These are phyloP conservation scores for Emys orbicularis DNA, from an alignment of 2,797 vertebrate genomes.

Conservation along the genomic window DNA sequence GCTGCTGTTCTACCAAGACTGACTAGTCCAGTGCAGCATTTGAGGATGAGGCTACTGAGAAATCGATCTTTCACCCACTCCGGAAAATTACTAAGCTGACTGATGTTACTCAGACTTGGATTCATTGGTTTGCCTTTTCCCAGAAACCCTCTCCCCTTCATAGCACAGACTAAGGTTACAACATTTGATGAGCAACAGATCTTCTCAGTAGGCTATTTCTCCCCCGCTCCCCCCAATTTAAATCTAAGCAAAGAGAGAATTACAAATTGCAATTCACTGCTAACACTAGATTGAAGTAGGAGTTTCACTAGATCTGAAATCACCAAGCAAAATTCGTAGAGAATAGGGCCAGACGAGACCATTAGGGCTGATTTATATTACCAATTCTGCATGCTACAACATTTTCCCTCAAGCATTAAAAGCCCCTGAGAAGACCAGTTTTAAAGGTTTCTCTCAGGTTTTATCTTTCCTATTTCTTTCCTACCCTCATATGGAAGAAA, in stretches of 20 bases:
- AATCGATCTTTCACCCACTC: neutral
- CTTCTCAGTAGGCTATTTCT: neutral
- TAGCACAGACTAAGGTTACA: neutral
- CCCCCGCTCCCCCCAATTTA: neutral
- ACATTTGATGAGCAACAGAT: neutral
- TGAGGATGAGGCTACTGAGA: neutral
- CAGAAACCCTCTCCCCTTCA: neutral
- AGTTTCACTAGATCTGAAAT: neutral
- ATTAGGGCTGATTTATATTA: neutral
- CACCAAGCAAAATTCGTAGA: slow-evolving; percentile 37
- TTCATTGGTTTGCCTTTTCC: slow-evolving; percentile 1
- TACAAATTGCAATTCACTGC: slow-evolving; percentile 44
- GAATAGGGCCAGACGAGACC: slow-evolving; percentile 10
- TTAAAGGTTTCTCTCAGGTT: slow-evolving; percentile 22
- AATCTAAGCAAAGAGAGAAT: neutral
- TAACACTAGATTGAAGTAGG: neutral
- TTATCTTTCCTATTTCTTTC: neutral
- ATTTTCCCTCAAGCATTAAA: slow-evolving; percentile 60
- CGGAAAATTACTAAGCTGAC: neutral
- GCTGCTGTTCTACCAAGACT: neutral
- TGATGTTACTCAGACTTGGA: neutral
- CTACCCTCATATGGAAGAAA: neutral
- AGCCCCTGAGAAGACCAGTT: slow-evolving; percentile 25
- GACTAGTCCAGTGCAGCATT: neutral
- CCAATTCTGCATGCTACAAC: slow-evolving; percentile 31